Percentiles rank a stretch among this genome's conserved stretches.
phyloP scores from a whole-genome alignment of 2,888 invertebrate genomes.

The Thyatira batis region DNA sequence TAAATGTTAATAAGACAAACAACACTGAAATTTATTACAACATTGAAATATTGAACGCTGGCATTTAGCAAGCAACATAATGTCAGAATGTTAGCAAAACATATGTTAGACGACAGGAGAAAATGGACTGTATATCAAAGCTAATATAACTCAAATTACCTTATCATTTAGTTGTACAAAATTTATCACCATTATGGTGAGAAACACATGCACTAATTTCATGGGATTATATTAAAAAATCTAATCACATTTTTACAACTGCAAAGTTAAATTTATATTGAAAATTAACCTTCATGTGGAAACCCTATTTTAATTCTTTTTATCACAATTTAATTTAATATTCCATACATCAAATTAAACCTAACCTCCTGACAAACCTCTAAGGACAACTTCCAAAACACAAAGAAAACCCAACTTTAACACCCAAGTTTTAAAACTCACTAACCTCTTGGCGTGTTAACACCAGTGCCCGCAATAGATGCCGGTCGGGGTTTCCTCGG shows the following conservation, averaged over 20 bases:
- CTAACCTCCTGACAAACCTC: too few relatives aligned
- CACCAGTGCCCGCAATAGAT: conserved; percentile 91
- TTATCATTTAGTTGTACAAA: too few relatives aligned
- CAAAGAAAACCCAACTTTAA: background rate
- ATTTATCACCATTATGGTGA: too few relatives aligned
- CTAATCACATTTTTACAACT: too few relatives aligned
- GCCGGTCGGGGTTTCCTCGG: conserved; percentile 85
- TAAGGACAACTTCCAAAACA: background rate
- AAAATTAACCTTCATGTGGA: too few relatives aligned
- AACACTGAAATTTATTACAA: background rate
- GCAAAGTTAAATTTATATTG: too few relatives aligned
- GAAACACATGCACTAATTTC: background rate
- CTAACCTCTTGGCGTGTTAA: conserved; percentile 82
- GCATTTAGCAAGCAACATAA: background rate
- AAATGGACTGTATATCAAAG: background rate
- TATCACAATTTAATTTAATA: too few relatives aligned
- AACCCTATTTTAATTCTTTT: too few relatives aligned
- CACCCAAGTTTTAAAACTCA: conserved; percentile 10
- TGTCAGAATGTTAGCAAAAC: background rate
- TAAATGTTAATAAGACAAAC: background rate
- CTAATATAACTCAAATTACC: background rate
- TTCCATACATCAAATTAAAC: too few relatives aligned
- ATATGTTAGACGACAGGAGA: background rate
- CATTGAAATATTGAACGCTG: too few relatives aligned
- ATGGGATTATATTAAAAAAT: too few relatives aligned